Evolutionary conservation across 2,113 vertebrate species (phyloP), one percentile per base, ranked within the genome.

Genomic region (Hylia prasina): DNA sequence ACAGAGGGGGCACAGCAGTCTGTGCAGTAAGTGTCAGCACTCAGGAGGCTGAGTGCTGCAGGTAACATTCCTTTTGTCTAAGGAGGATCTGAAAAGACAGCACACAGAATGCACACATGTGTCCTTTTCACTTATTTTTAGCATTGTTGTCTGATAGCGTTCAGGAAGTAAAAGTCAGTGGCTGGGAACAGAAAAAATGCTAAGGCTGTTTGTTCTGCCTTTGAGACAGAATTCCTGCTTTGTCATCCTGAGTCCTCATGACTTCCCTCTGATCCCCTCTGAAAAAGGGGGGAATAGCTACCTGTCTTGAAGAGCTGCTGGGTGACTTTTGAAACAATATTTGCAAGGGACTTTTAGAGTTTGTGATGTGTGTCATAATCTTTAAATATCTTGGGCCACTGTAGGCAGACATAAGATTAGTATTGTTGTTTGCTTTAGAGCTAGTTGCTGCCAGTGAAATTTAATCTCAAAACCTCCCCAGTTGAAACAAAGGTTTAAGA

Each of bases 221-320:
- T 89, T 53, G 80, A 79, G 60, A 65, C 15, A 44, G 44, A 51
- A 40, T 81, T 94, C 95, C 82, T 96, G 94, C 93, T 93, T 88
- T 89, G 82, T 93, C 93, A 96, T 86, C 8, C 5, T 78, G 75
- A 71, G 30, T 73, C 30, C 72, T 87, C 79, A 39, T 1, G 3
- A 37, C 78, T 39, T 56, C 81, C 64, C 33, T 78, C 42, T 63
- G 45, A 81, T n/a, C 18, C 64, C 33, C 30, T 58, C 64, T 73
- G 51, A 82, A 57, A 78, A 53, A 30, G 23, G 20, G 1, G 39
- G 22, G 33, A 30, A 40, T 31, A 47, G 27, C 70, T 80, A 88
- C 79, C 47, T 53, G 51, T 57, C 40, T 57, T 72, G 20, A 84
- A 76, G 73, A 66, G 70, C 69, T 83, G 39, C 44, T 90, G 30